phyloP scores from a whole-genome alignment of 2,888 invertebrate genomes.

The Patella ulyssiponensis region DNA sequence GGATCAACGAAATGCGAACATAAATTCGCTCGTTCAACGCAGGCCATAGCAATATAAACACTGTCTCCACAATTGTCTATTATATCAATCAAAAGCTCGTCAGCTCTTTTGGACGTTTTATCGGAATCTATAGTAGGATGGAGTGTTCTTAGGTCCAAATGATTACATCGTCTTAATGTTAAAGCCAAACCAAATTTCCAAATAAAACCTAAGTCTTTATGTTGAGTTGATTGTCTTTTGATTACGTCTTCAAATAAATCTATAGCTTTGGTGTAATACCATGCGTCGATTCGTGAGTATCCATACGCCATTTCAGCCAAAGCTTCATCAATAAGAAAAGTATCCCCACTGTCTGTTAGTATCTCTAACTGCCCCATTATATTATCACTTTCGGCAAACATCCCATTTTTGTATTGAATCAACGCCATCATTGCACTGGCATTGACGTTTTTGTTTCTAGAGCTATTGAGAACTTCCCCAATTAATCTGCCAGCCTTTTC shows the following conservation, averaged over 20 bases:
- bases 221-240: neutral
- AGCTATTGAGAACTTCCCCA: neutral
- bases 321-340: neutral
- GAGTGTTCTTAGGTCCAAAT: neutral
- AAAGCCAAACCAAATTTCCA: slow-evolving; percentile 5
- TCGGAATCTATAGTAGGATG: neutral
- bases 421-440: neutral
- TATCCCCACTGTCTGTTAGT: neutral
- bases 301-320: neutral
- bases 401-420: neutral
- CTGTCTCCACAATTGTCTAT: neutral
- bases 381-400: neutral
- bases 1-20: neutral
- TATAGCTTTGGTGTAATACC: neutral
- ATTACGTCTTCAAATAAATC: neutral
- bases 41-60: neutral
- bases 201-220: neutral
- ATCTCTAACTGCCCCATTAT: neutral
- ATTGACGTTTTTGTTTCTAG: neutral
- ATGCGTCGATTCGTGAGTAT: neutral
- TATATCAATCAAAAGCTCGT: neutral
- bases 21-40: neutral
- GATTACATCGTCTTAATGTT: neutral
- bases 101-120: neutral
- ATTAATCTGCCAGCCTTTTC: neutral